A percentile compares a stretch with the other conserved stretches of the same genome.
Conservation (phyloP, 30 jellyfish, hydroid and myxozoan genomes). For the Sanderia malayensis region DNA sequence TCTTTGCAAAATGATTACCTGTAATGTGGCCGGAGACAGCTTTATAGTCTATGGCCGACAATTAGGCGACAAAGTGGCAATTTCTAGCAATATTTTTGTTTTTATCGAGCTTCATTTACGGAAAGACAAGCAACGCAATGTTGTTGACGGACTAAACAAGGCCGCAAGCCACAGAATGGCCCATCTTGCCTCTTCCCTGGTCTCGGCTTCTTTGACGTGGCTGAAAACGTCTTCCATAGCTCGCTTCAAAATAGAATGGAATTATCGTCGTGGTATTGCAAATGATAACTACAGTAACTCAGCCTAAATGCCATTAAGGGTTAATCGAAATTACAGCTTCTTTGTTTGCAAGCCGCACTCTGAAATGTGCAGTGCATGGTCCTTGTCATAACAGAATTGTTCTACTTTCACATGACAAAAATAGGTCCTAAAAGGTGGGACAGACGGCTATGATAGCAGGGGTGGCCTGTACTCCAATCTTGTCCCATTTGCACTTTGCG, state of each 20-base stretch:
- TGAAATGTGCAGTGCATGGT: too few relatives aligned
- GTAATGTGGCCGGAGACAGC: too few relatives aligned
- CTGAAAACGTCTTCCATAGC: neutral
- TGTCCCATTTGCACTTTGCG: too few relatives aligned
- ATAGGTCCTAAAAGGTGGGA: too few relatives aligned
- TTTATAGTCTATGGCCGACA: too few relatives aligned
- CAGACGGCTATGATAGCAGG: too few relatives aligned
- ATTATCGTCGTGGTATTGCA: slow-evolving; percentile 1
- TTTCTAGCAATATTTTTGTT: neutral
- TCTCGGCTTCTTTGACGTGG: slow-evolving; percentile 32
- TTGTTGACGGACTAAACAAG: slow-evolving; percentile 8
- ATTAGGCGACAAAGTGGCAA: slow-evolving; percentile 2
- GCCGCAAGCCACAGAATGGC: slow-evolving; percentile 17
- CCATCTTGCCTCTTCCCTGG: slow-evolving; percentile 7
- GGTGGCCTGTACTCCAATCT: too few relatives aligned
- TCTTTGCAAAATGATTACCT: too few relatives aligned
- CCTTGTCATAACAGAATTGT: too few relatives aligned
- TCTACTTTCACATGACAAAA: too few relatives aligned
- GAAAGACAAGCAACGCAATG: neutral
- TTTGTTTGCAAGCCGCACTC: neutral
- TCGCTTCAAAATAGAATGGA: slow-evolving; percentile 1
- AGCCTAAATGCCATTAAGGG: slow-evolving; percentile 5
- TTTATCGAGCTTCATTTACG: neutral
- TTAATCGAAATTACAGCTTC: neutral
- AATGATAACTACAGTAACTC: slow-evolving; percentile 17